These are phyloP conservation scores for Pachyseris speciosa DNA, from an alignment of 64 coral and sea anemone genomes.

Conservation along the genomic window DNA sequence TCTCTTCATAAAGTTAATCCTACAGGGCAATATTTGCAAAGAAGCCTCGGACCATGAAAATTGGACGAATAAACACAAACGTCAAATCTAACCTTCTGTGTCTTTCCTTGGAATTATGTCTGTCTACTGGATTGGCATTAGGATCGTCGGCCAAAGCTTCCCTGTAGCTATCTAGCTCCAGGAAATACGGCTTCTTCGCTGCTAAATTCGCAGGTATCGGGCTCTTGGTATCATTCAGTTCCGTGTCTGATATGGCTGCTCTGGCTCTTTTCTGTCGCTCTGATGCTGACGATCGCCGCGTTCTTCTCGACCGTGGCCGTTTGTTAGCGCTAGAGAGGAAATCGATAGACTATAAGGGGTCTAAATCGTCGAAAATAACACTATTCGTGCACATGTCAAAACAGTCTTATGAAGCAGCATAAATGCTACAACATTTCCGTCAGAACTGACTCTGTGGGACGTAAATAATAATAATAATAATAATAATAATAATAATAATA, in stretches of 20 bases:
- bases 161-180: constrained; percentile 60
- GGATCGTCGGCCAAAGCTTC: constrained; percentile 69
- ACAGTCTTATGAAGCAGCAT: too few species aligned
- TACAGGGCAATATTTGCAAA: too few species aligned
- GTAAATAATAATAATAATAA: too few species aligned
- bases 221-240: constrained; percentile 34
- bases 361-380: too few species aligned
- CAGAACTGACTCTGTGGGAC: too few species aligned
- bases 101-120: constrained; percentile 94
- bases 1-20: too few species aligned
- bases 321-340: background rate
- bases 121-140: constrained; percentile 72
- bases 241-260: constrained; percentile 1
- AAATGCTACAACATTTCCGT: too few species aligned
- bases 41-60: too few species aligned
- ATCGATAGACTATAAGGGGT: background rate
- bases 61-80: background rate
- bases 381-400: too few species aligned
- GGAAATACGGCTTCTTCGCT: constrained; percentile 44
- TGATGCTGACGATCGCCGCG: background rate
- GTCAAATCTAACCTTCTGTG: constrained; percentile 74
- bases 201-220: constrained; percentile 18
- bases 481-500: too few species aligned
- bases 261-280: background rate
- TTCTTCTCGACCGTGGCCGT: background rate